Base-by-base conservation (phyloP, 2,113 vertebrate species). In the Takifugu flavidus region DNA sequence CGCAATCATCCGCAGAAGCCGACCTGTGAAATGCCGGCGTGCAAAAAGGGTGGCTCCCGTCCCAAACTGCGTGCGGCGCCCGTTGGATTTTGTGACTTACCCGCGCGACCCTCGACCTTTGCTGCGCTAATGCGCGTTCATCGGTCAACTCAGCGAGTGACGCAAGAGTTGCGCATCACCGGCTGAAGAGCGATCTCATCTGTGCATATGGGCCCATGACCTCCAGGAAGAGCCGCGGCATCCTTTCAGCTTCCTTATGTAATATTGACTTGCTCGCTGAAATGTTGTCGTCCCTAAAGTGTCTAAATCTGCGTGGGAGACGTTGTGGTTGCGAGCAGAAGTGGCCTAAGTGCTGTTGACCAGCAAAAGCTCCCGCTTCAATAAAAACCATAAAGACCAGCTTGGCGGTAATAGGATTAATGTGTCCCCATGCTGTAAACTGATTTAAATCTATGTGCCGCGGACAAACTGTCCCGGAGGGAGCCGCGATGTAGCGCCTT, bases 381-480 rank as follows among this genome's bases (percentile, higher is more conserved):
- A 73, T 81, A 80, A 74, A 82, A 79, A 52, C 20, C 62, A 13
- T 81, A 77, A 85, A 46, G 20, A 73, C 50, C 79, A 83, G 69
- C 71, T 84, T 83, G 78, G 64, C 56, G 49, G 39, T 85, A 84
- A 85, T 78, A 71, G 74, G 73, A 84, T 86, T 79, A 77, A 84
- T 77, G 78, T 63, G 65, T 78, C 74, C 69, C 77, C 54, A 55
- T 56, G 54, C 66, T 52, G 53, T 84, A 84, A 87, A 86, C 76
- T 78, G 72, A 83, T 80, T 82, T 82, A 71, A 79, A 26, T 68
- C 71, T 70, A 61, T 51, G 66, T 50, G 47, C 63, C 7, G 8
- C 65, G 74, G 73, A 78, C 66, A 62, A 55, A 14, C 57, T 56
- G 73, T 75, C 67, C 77, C 69, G 3, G 6, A 50, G 65, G 61